These are phyloP conservation scores for Branchinecta lindahli DNA, from an alignment of 1,140 invertebrate species.

Conservation along the genomic window DNA sequence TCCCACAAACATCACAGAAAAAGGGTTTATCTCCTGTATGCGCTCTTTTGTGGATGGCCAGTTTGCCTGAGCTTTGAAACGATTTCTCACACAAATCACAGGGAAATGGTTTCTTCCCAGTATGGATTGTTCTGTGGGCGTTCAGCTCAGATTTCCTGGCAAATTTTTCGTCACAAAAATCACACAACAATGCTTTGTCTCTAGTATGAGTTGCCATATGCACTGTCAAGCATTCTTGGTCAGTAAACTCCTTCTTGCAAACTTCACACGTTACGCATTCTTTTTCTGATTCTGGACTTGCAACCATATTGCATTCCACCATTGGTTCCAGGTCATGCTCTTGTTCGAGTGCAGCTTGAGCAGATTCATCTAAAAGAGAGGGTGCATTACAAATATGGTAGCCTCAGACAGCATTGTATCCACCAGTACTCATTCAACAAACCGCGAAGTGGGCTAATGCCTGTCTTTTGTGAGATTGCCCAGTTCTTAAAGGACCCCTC, in stretches of 20 bases:
- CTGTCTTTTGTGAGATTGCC: no score
- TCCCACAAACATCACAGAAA: conserved; percentile 78
- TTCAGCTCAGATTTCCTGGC: background rate
- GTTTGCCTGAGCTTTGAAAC: background rate
- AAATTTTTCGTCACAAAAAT: background rate
- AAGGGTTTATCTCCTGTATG: conserved; percentile 46
- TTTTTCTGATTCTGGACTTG: no score
- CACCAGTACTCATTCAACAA: no score
- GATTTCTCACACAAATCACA: background rate
- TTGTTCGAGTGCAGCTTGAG: no score
- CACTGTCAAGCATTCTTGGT: background rate
- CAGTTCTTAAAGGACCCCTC: no score
- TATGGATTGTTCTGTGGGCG: background rate
- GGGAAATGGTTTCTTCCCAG: background rate
- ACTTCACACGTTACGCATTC: background rate
- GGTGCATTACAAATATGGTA: no score
- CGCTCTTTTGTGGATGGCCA: background rate
- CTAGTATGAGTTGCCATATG: background rate
- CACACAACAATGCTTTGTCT: background rate
- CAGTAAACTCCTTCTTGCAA: background rate
- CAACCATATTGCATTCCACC: no score
- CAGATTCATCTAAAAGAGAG: no score
- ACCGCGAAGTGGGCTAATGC: no score
- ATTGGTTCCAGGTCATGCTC: no score
- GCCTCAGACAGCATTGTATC: no score